Evolutionary conservation across 2,797 vertebrate genomes (phyloP), one percentile per base, ranked within the genome.

Genomic region (Hoplostethus mediterraneus): DNA sequence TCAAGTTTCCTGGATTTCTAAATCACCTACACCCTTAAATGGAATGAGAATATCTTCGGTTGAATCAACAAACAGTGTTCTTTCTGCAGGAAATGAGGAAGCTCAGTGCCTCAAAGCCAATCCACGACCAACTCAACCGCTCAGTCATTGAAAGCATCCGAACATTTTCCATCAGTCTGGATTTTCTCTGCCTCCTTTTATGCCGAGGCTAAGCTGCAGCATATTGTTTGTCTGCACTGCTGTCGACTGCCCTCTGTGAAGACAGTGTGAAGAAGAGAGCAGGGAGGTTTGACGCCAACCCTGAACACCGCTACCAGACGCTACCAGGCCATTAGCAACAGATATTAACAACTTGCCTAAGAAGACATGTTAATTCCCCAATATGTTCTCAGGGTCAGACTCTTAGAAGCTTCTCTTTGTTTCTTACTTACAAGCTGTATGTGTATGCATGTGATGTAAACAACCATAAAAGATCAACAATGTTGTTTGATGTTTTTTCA

Each of bases 321-420:
- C 56, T 25, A 17, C 31, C 54, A 44, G 28, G 7, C 54, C 6
- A 5, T 42, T 36, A 25, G 47, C 17, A 72, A 36, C 55, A 55
- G 36, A n/a, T 31, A 60, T 17, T 67, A 61, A 76, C 61, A 21
- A 40, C 16, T 72, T 72, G 66, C 17, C 66, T 21, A 33, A 51
- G 48, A 44, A 45, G 58, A 63, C 5, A 33, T 28, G 40, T 42
- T 25, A 48, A 47, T 38, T 59, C 9, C 17, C 4, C 28, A 51
- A 66, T 58, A 53, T 73, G 47, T n/a, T 58, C 13, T n/a, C 3
- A 9, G 51, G 28, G 36, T 28, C 28, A 28, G 28, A 28, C 28
- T 44, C 5, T 16, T 21, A 2, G 0, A 48, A 47, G 9, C 4
- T 31, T 2, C 38, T 42, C n/a, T 4, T 17, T 28, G 47, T 66